Percentiles rank a stretch among this genome's conserved stretches.
phyloP scores from a whole-genome alignment of 2,888 invertebrate species.

The Dione vanillae region DNA sequence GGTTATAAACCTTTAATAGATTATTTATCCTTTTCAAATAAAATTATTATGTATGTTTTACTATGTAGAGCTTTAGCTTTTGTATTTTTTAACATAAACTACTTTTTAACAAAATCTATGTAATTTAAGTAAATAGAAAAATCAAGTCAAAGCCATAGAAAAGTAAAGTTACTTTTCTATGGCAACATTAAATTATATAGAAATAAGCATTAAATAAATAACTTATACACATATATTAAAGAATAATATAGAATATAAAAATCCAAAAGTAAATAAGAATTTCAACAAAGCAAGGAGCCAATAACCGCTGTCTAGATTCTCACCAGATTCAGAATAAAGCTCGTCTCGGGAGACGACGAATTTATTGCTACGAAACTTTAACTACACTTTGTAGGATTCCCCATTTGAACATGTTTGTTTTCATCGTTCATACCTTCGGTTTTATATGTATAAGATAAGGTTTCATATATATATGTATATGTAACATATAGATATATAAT shows the following conservation, averaged over 20 bases:
- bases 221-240: not conserved
- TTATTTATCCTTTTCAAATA: too few species aligned
- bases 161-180: not conserved
- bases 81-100: too few species aligned
- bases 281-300: slow-evolving; percentile 20
- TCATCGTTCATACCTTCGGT: slow-evolving; percentile 16
- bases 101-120: too few species aligned
- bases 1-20: too few species aligned
- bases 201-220: not conserved
- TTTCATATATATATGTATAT: not conserved
- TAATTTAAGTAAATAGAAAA: too few species aligned
- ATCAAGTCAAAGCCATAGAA: too few species aligned
- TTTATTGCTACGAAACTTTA: slow-evolving; percentile 27
- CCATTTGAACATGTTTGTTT: slow-evolving; percentile 20
- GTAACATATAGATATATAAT: too few species aligned
- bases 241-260: not conserved
- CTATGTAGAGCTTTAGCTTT: too few species aligned
- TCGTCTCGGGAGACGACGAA: slow-evolving; percentile 19
- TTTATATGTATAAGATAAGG: not conserved
- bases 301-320: slow-evolving; percentile 28
- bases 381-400: slow-evolving; percentile 20
- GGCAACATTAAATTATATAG: not conserved
- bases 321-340: slow-evolving; percentile 28
- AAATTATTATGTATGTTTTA: too few species aligned
- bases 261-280: slow-evolving; percentile 10